Percentiles rank a stretch among this genome's conserved stretches.
phyloP scores from a whole-genome alignment of 2,113 vertebrate genomes.

The Podarcis muralis region DNA sequence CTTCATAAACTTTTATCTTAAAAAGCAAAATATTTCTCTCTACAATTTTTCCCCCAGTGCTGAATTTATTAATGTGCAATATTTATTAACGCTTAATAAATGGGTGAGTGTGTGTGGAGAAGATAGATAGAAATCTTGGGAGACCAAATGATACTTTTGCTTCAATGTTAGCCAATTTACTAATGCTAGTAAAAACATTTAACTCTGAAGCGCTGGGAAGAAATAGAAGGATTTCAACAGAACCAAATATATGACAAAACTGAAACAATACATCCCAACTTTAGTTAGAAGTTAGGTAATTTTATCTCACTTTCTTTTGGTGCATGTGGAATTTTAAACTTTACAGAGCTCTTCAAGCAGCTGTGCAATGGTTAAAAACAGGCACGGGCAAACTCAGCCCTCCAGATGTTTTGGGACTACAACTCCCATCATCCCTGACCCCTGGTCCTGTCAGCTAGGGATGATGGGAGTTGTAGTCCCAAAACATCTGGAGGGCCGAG shows the following conservation, averaged over 20 bases:
- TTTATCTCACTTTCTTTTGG: not conserved
- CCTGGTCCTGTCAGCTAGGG: too few species aligned
- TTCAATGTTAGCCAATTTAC: not conserved
- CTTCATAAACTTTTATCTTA: not conserved
- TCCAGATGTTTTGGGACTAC: too few species aligned
- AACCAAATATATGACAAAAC: not conserved
- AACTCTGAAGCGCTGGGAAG: not conserved
- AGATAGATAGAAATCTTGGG: not conserved
- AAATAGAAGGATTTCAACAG: not conserved
- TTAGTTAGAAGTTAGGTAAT: not conserved
- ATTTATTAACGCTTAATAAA: not conserved
- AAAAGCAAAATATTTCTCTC: fast-evolving
- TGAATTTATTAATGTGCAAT: not conserved
- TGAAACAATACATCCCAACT: not conserved
- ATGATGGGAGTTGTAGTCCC: too few species aligned
- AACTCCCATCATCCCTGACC: too few species aligned
- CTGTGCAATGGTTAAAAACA: not conserved
- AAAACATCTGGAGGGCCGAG: too few species aligned
- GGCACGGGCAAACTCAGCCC: too few species aligned
- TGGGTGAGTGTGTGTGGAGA: not conserved
- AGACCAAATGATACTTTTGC: not conserved
- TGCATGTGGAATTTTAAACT: not conserved
- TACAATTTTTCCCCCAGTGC: not conserved
- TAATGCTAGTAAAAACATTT: not conserved
- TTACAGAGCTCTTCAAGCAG: not conserved